Conservation (phyloP, 1,140 invertebrate genomes). For the Cydia strobilella region DNA sequence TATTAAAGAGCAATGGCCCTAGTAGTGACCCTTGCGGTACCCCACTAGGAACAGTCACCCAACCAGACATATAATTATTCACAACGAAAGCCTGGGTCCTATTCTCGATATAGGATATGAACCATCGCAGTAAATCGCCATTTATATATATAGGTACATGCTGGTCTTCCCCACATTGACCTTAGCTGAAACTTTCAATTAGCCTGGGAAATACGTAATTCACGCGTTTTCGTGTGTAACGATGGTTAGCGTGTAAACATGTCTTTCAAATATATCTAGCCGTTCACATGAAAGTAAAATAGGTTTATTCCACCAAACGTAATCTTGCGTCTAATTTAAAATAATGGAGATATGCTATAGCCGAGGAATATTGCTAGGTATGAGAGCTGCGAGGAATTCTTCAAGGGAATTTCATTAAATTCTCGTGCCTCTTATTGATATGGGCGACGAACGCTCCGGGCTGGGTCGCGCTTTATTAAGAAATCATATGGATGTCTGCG, state of each 20-base stretch:
- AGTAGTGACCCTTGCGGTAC: no score
- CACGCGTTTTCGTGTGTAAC: not conserved
- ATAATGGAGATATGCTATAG: constrained; percentile 32
- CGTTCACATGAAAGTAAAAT: constrained; percentile 23
- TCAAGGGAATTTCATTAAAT: constrained; percentile 74
- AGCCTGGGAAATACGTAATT: not conserved
- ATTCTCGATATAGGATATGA: no score
- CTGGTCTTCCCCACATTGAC: not conserved
- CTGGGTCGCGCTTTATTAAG: constrained; percentile 74
- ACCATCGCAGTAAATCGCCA: no score
- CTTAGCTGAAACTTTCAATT: not conserved
- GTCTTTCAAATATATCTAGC: not conserved
- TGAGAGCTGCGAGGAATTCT: constrained; percentile 61
- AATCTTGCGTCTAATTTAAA: constrained; percentile 32
- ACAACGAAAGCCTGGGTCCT: no score
- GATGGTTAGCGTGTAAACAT: constrained; percentile 5
- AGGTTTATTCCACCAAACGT: constrained; percentile 9
- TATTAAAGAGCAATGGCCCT: no score
- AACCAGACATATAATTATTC: no score
- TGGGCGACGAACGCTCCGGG: constrained; percentile 63
- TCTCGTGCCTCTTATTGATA: constrained; percentile 72
- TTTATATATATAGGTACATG: no score
- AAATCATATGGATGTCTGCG: constrained; percentile 68
- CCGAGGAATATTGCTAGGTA: constrained; percentile 40
- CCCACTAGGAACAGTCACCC: no score